Conservation (phyloP, 2,888 invertebrate species). For the Tetragonisca angustula region DNA sequence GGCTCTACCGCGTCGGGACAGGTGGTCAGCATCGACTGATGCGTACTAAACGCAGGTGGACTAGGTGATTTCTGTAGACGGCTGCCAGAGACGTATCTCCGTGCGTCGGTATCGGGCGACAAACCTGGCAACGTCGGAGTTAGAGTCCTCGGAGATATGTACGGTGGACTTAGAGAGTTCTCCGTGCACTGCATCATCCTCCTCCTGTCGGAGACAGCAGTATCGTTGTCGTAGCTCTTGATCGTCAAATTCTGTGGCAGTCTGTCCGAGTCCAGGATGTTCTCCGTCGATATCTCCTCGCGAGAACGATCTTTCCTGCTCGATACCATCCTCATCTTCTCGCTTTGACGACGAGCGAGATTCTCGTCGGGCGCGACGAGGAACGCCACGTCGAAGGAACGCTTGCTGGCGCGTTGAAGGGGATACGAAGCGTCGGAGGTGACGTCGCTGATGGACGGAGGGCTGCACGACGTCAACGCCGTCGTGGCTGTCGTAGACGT, state of each 20-base stretch:
- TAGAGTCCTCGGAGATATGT: conserved; percentile 84
- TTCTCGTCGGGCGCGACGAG: conserved; percentile 95
- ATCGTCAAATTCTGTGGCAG: conserved; percentile 80
- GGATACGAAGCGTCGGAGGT: conserved; percentile 81
- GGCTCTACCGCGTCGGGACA: conserved; percentile 63
- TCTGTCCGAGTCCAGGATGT: conserved; percentile 73
- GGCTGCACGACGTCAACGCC: conserved; percentile 68
- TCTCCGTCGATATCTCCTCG: conserved; percentile 61
- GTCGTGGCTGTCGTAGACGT: conserved; percentile 76
- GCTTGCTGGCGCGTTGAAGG: conserved; percentile 85
- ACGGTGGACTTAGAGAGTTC: conserved; percentile 85
- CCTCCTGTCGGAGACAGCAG: conserved; percentile 65
- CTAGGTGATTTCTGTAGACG: conserved; percentile 77
- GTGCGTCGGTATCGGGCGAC: conserved; percentile 84
- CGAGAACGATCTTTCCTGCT: conserved; percentile 68
- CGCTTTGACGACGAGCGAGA: conserved; percentile 87
- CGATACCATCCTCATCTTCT: conserved; percentile 81
- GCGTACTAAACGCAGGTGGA: conserved; percentile 71
- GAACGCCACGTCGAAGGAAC: conserved; percentile 96
- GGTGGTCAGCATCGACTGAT: conserved; percentile 63
- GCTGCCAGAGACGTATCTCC: conserved; percentile 61
- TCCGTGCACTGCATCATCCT: conserved; percentile 86
- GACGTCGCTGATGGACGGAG: conserved; percentile 71
- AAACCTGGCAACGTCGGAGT: conserved; percentile 85
- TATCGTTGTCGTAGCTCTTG: conserved; percentile 78